These are phyloP conservation scores for Gnathonemus longibarbis DNA, from an alignment of 2,113 vertebrate genomes.

Conservation along the genomic window DNA sequence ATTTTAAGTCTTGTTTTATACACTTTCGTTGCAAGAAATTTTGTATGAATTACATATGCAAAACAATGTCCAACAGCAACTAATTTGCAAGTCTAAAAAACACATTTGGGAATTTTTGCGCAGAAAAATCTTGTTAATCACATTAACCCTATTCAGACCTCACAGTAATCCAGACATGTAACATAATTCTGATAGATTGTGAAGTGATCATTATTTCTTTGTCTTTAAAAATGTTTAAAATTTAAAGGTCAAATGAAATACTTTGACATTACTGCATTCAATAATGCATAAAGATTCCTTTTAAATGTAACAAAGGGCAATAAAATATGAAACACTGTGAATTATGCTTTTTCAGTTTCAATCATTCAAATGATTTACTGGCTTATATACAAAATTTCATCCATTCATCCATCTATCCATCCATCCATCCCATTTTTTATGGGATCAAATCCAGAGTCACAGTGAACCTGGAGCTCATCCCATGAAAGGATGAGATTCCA, in stretches of 20 bases:
- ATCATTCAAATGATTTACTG: not conserved
- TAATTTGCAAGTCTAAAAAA: not conserved
- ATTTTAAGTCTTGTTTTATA: not conserved
- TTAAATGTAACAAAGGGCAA: not conserved
- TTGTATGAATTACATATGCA: not conserved
- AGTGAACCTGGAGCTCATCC: not conserved
- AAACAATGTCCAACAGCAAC: not conserved
- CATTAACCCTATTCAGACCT: not conserved
- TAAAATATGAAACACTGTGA: not conserved
- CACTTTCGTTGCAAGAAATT: not conserved
- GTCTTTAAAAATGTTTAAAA: not conserved
- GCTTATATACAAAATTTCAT: not conserved
- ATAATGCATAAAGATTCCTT: not conserved
- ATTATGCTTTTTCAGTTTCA: not conserved
- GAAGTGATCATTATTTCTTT: not conserved
- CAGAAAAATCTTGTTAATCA: not conserved
- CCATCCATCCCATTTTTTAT: not conserved
- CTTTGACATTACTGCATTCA: not conserved
- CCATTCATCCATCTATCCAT: not conserved
- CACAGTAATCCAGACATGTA: not conserved
- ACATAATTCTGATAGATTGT: not conserved
- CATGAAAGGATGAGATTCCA: not conserved
- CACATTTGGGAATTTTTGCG: not conserved
- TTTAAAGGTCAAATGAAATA: not conserved
- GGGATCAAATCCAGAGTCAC: not conserved